Evolutionary conservation across 1,140 invertebrate species (phyloP), one percentile per base, ranked within the genome.

Genomic region (Aricia agestis): DNA sequence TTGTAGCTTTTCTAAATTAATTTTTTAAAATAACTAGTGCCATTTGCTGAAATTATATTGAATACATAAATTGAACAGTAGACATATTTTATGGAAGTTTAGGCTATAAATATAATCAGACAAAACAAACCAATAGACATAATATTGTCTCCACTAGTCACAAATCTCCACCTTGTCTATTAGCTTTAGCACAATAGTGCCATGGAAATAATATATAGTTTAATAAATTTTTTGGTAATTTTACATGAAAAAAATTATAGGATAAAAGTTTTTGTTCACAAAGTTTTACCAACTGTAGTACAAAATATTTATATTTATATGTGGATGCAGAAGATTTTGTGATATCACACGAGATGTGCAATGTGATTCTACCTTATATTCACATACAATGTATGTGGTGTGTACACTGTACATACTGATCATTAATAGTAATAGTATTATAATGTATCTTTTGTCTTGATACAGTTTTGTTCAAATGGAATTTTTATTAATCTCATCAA

Each of bases 381-480:
- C 18, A 17, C 59, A 63, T 19, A 63, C 59, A 63, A 63, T 63
- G 58, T 59, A 59, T 59, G 58, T 13, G 18, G 58, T 59, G n/a
- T 59, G 18, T 36, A 52, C 19, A 63, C 1, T 2, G 11, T 11
- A 52, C 19, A 63, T 63, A 52, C 18, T 63, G 1, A 18, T 18
- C 1, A 63, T 63, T 19, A 63, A 6, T 63, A 25, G 17, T 17
- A 18, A 25, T 52, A 63, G 11, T 63, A 19, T 63, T 19, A 9
- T 11, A 63, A 9, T 63, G 59, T 63, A 59, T 59, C 18, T 18
- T 63, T 25, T 63, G 17, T 63, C 17, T 19, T 19, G 18, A 63
- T 63, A 15, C 13, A 52, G 45, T 52, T 52, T 52, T 52, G 2
- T 36, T 6, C 36, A 36, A 36, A 36, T 36, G 36, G 36, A 36